These are phyloP conservation scores for Python bivittatus DNA, from an alignment of 2,113 vertebrate genomes.

Conservation along the genomic window DNA sequence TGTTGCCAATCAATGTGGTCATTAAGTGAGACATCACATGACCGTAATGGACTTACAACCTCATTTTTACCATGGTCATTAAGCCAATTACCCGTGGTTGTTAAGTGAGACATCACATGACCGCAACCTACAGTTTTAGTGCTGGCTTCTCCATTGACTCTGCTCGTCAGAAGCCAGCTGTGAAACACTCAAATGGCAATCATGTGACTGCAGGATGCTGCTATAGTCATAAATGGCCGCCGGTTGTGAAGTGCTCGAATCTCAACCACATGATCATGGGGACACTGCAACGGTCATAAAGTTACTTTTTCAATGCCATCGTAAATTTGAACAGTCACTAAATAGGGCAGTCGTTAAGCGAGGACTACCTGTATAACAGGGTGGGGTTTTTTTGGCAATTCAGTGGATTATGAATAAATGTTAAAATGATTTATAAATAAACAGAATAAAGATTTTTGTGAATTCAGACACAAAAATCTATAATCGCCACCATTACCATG, in stretches of 20 bases:
- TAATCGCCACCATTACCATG: neutral
- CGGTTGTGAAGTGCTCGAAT: neutral
- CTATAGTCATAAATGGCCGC: neutral
- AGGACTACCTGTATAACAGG: neutral
- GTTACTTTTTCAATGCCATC: neutral
- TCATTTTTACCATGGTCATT: neutral
- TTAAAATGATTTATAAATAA: neutral
- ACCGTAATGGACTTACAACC: neutral
- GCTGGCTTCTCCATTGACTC: neutral
- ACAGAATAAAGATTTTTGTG: neutral
- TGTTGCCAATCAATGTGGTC: neutral
- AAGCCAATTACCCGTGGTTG: neutral
- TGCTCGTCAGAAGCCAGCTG: neutral
- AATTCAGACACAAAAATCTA: neutral
- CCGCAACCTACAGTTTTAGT: neutral
- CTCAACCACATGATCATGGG: neutral
- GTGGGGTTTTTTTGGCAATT: neutral
- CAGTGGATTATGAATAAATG: neutral
- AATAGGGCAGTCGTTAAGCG: neutral
- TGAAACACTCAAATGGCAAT: neutral
- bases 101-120: neutral
- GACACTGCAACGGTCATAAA: neutral
- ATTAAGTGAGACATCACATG: neutral
- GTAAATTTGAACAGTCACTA: neutral
- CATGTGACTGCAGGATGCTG: neutral